Conservation (phyloP, 1,140 invertebrate genomes). For the Centruroides vittatus region DNA sequence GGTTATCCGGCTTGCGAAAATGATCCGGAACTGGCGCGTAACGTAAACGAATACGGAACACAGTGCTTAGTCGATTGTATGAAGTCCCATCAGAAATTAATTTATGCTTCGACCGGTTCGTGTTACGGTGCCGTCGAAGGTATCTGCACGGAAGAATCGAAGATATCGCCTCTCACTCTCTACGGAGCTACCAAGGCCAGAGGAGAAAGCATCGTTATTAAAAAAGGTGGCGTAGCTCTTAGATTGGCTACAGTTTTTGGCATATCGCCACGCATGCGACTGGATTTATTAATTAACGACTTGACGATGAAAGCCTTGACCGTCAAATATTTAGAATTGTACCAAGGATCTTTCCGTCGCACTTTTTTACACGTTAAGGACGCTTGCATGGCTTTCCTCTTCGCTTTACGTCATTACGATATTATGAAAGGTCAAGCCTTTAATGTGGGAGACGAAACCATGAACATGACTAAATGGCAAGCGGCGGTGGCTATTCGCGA, state of each 20-base stretch:
- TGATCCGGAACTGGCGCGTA: conserved; percentile 15
- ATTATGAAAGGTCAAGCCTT: conserved; percentile 19
- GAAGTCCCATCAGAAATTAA: conserved; percentile 17
- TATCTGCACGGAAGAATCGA: conserved; percentile 20
- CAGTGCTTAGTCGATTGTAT: conserved; percentile 13
- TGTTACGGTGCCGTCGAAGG: conserved; percentile 22
- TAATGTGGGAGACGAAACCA: conserved; percentile 22
- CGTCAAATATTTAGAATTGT: conserved; percentile 15
- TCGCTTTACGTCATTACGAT: conserved; percentile 19
- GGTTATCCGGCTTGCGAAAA: conserved; percentile 24
- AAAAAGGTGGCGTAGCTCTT: conserved; percentile 15
- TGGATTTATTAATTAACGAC: conserved; percentile 22
- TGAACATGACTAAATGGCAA: conserved; percentile 21
- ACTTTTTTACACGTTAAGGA: conserved; percentile 23
- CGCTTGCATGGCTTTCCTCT: conserved; percentile 20
- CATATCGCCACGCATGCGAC: conserved; percentile 21
- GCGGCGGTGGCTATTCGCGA: conserved; percentile 15
- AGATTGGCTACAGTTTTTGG: conserved; percentile 22
- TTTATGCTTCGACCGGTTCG: conserved; percentile 23
- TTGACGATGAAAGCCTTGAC: conserved; percentile 17
- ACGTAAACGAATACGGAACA: conserved; percentile 19
- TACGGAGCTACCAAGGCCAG: conserved; percentile 21
- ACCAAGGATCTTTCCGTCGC: conserved; percentile 19
- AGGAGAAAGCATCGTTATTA: conserved; percentile 16
- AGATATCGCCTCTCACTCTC: conserved; percentile 19